phyloP scores from a whole-genome alignment of 2,888 invertebrate species.

The Neoitamus cyanurus region DNA sequence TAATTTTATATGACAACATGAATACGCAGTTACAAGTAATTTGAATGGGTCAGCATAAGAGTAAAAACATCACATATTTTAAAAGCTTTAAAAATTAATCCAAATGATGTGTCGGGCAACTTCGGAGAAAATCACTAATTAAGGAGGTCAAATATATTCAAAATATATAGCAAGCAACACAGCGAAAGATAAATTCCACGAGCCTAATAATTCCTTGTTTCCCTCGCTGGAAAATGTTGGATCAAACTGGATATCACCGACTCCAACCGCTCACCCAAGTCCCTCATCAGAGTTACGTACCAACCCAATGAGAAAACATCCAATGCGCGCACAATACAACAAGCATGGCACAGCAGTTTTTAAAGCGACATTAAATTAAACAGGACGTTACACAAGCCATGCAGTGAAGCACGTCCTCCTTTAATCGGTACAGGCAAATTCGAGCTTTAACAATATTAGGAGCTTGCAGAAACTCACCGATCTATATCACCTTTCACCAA shows the following conservation, averaged over 20 bases:
- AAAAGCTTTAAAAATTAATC: background rate
- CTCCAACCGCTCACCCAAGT: background rate
- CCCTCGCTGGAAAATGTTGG: conserved; percentile 4
- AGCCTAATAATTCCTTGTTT: background rate
- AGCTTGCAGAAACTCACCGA: conserved; percentile 48
- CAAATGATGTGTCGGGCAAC: background rate
- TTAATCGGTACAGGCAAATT: background rate
- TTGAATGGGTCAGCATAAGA: background rate
- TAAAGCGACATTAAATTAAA: background rate
- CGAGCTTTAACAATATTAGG: background rate
- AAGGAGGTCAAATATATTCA: conserved; percentile 5
- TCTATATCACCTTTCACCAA: conserved; percentile 50
- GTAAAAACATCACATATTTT: background rate
- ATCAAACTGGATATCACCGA: conserved; percentile 42
- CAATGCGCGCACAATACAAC: background rate
- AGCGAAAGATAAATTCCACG: background rate
- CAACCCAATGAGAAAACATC: background rate
- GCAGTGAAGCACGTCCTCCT: background rate
- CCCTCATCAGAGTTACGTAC: background rate
- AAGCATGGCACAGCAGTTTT: background rate
- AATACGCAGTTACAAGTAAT: background rate
- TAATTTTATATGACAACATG: background rate
- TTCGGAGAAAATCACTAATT: background rate
- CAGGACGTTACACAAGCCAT: background rate
- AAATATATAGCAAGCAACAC: background rate